Percentiles rank a stretch among this genome's conserved stretches.
Conservation (phyloP, 2,113 vertebrate genomes). For the Phaethornis superciliosus region DNA sequence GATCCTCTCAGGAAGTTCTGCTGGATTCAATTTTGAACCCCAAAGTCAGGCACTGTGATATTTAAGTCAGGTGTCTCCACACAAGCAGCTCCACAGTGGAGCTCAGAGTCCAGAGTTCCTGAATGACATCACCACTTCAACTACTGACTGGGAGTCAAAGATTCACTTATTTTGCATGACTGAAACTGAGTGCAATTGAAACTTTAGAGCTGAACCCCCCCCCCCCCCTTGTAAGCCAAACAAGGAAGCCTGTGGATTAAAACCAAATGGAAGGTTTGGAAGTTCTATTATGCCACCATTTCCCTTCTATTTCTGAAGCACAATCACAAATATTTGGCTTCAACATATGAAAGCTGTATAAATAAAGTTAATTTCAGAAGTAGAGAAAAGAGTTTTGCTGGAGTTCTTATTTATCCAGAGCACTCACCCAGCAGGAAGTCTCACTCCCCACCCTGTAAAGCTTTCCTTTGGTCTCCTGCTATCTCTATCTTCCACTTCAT, state of each 20-base stretch:
- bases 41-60: background rate
- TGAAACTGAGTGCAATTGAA: fast-evolving
- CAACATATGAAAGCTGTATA: background rate
- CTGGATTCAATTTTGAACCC: background rate
- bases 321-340: too few species aligned
- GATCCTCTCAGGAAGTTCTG: background rate
- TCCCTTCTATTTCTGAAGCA: background rate
- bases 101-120: background rate
- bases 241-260: background rate
- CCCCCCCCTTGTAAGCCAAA: background rate
- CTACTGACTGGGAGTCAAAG: background rate
- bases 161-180: fast-evolving
- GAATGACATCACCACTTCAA: background rate
- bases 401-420: background rate
- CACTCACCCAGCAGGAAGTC: conserved; percentile 13
- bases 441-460: background rate
- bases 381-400: conserved; percentile 35
- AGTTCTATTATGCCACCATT: background rate
- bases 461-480: background rate
- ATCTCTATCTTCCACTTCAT: background rate
- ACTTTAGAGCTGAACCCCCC: background rate
- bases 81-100: background rate
- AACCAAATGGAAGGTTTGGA: background rate
- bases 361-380: conserved; percentile 53
- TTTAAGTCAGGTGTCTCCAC: background rate